phyloP scores from a whole-genome alignment of 2,797 vertebrate genomes.

The Falco columbarius region DNA sequence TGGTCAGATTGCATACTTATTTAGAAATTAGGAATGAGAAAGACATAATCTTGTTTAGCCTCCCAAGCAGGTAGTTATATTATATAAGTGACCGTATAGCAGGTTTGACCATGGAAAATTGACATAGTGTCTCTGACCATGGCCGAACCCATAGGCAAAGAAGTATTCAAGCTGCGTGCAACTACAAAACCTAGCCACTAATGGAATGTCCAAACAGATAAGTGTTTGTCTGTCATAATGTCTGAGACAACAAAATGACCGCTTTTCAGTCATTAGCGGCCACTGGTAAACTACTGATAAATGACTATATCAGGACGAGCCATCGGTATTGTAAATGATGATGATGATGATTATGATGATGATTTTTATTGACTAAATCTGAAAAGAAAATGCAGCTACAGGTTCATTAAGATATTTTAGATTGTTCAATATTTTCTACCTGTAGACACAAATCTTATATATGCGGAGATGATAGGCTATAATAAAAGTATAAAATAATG shows the following conservation, averaged over 20 bases:
- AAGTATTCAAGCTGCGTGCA: not conserved
- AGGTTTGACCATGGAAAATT: not conserved
- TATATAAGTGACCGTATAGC: not conserved
- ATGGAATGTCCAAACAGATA: not conserved
- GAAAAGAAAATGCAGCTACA: not conserved
- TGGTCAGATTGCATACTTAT: accelerated
- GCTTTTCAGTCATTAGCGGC: not conserved
- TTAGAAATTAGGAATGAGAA: not conserved
- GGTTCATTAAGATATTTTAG: not conserved
- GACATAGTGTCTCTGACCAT: not conserved
- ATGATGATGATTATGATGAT: not conserved
- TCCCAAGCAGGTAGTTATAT: not conserved
- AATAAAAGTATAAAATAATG: not conserved
- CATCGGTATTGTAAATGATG: not conserved
- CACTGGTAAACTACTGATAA: not conserved
- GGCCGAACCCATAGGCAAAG: not conserved
- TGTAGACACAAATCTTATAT: not conserved
- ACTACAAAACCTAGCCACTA: not conserved
- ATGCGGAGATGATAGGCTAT: not conserved
- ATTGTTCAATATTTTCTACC: not conserved
- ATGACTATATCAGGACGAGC: not conserved
- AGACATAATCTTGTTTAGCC: not conserved
- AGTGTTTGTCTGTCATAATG: not conserved
- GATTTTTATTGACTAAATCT: not conserved
- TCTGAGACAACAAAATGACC: not conserved